phyloP scores from a whole-genome alignment of 2,113 vertebrate species.

The Psilopogon haemacephalus region DNA sequence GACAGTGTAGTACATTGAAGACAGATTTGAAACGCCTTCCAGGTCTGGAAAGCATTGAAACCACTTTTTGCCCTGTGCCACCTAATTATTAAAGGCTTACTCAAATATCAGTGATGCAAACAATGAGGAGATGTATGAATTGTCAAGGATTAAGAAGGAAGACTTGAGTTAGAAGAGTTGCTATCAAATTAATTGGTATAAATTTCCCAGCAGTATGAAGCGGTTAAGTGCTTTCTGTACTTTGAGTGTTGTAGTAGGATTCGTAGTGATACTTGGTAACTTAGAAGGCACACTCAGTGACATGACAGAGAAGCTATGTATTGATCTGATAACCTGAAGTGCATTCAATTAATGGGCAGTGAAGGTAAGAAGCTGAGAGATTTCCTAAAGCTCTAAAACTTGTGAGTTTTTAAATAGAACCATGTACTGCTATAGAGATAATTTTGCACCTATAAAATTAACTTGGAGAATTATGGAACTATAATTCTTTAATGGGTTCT shows the following conservation, averaged over 20 bases:
- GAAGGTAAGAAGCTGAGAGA: not conserved
- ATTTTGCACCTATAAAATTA: not conserved
- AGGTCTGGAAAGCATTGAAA: not conserved
- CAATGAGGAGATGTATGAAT: not conserved
- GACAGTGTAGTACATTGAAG: not conserved
- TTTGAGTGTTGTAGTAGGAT: not conserved
- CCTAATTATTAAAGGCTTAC: not conserved
- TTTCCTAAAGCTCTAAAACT: not conserved
- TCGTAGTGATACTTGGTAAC: not conserved
- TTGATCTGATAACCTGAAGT: not conserved
- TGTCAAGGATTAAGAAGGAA: not conserved
- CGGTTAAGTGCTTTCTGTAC: not conserved
- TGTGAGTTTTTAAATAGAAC: not conserved
- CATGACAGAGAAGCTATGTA: not conserved
- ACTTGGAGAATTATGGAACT: not conserved
- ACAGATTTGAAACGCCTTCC: not conserved
- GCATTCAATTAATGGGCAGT: not conserved
- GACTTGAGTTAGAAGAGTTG: not conserved
- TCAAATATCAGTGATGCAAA: not conserved
- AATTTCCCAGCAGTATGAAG: not conserved
- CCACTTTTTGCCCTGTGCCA: not conserved
- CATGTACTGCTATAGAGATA: not conserved
- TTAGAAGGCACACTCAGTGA: fast-evolving
- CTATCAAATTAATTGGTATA: not conserved
- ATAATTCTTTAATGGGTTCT: not conserved